Conservation (phyloP, 2,797 vertebrate species). For the Apodemus agrarius region DNA sequence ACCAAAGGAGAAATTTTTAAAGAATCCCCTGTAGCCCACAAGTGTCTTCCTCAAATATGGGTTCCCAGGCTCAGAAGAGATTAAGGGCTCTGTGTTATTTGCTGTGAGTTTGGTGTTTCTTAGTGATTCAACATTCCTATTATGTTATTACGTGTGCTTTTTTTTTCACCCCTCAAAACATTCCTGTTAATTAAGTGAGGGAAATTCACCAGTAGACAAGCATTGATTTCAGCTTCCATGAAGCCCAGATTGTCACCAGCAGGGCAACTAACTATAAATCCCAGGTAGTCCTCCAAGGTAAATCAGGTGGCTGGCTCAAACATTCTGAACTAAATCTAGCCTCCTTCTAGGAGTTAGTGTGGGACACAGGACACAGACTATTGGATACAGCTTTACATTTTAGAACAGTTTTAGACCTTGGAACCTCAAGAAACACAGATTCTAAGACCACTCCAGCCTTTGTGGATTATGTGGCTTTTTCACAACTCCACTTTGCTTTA, state of each 20-base stretch:
- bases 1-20: conserved; percentile 61
- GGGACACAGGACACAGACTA: neutral
- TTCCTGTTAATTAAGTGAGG: conserved; percentile 6
- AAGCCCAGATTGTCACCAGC: neutral
- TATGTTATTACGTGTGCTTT: neutral
- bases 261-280: neutral
- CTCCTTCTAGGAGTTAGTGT: neutral
- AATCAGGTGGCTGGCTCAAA: neutral
- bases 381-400: conserved; percentile 17
- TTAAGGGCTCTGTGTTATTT: neutral
- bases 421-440: neutral
- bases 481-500: neutral
- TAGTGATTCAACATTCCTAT: neutral
- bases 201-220: neutral
- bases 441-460: neutral
- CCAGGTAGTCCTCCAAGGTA: neutral
- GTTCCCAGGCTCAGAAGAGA: conserved; percentile 50
- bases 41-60: conserved; percentile 52
- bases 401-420: neutral
- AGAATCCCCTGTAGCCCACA: conserved; percentile 66
- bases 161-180: conserved; percentile 14
- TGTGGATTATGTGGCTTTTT: neutral
- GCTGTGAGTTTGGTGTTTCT: conserved; percentile 1
- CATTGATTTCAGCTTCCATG: neutral
- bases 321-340: neutral